Evolutionary conservation across 2,797 vertebrate species (phyloP).

Genomic region (Hypotaenidia philippensis): DNA sequence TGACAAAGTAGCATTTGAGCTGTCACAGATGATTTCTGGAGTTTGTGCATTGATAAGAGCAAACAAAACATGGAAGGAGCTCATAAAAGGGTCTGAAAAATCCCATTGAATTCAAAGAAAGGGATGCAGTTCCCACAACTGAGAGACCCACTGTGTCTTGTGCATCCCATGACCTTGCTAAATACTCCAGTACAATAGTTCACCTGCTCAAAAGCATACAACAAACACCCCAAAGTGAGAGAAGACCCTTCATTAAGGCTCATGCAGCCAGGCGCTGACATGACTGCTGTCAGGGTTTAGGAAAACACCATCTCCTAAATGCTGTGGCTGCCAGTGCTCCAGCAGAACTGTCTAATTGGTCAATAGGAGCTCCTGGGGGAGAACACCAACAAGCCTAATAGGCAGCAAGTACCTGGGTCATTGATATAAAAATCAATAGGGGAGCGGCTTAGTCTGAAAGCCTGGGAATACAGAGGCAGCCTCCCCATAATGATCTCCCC

Average conservation of each 20-base stretch:
- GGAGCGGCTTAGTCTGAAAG: neutral
- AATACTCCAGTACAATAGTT: neutral
- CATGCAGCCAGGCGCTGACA: neutral
- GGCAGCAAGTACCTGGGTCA: neutral
- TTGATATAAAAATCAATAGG: neutral
- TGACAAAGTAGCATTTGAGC: slow-evolving; percentile 19
- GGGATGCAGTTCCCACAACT: neutral
- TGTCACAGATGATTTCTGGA: slow-evolving; percentile 22
- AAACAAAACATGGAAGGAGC: neutral
- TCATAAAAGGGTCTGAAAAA: slow-evolving; percentile 14
- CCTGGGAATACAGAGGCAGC: slow-evolving; percentile 20
- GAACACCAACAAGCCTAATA: neutral
- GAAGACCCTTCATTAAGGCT: neutral
- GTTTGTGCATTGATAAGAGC: neutral
- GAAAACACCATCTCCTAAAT: neutral
- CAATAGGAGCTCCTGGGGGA: neutral
- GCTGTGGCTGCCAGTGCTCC: neutral
- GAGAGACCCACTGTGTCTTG: slow-evolving; percentile 1
- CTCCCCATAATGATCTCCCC: slow-evolving; percentile 32
- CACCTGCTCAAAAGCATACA: neutral
- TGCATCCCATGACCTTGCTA: slow-evolving; percentile 11
- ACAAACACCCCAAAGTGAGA: neutral
- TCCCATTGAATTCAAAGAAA: slow-evolving; percentile 8
- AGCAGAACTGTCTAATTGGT: slow-evolving; percentile 6
- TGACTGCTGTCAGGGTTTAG: neutral